Evolutionary conservation across 1,140 invertebrate species (phyloP).

Genomic region (Elymnias hypermnestra): DNA sequence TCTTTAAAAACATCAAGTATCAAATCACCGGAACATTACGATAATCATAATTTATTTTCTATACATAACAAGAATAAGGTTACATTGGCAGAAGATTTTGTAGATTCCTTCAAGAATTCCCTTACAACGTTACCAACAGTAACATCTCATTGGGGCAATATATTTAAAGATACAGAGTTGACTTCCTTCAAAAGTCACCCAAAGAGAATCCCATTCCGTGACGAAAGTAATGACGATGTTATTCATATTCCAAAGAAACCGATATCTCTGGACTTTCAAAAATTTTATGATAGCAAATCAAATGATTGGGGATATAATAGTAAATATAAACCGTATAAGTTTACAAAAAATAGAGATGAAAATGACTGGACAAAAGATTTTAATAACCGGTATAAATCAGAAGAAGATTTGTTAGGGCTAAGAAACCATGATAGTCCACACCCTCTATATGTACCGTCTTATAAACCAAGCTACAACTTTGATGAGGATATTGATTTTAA

Average conservation of each 20-base stretch:
- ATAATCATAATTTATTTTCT: constrained; percentile 24
- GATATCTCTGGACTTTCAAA: constrained; percentile 31
- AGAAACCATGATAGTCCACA: constrained; percentile 58
- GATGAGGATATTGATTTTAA: constrained; percentile 48
- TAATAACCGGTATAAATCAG: constrained; percentile 49
- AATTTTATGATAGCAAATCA: constrained; percentile 28
- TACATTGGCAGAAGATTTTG: constrained; percentile 39
- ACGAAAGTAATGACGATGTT: constrained; percentile 38
- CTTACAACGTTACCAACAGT: constrained; percentile 35
- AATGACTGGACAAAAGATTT: constrained; percentile 50
- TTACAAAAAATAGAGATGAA: constrained; percentile 24
- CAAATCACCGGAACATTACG: constrained; percentile 32
- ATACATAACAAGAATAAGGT: constrained; percentile 34
- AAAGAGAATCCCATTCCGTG: constrained; percentile 32
- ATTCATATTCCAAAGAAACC: constrained; percentile 55
- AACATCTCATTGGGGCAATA: constrained; percentile 52
- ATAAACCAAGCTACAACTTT: constrained; percentile 34
- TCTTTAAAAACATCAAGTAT: constrained; percentile 35
- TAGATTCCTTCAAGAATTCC: constrained; percentile 42
- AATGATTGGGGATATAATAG: constrained; percentile 33
- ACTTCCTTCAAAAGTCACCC: constrained; percentile 35
- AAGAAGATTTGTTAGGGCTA: constrained; percentile 62
- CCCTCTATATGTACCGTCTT: constrained; percentile 46
- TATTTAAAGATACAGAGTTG: constrained; percentile 41
- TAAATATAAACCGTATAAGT: constrained; percentile 33